phyloP scores from a whole-genome alignment of 2,797 vertebrate genomes.

The Loris lydekkerianus region DNA sequence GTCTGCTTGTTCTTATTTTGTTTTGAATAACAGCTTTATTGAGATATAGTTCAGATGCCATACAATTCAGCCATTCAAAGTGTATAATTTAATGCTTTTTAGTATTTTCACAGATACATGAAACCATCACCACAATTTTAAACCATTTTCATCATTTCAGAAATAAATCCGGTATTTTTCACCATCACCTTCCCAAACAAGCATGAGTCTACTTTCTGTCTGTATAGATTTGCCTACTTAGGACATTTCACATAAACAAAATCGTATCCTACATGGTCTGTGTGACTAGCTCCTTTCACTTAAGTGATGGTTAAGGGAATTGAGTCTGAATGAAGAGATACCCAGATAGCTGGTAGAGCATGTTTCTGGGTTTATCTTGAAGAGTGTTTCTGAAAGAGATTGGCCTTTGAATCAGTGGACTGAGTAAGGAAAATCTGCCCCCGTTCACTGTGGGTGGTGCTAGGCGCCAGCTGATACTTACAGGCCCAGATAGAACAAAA shows the following conservation, averaged over 20 bases:
- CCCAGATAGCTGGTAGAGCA: not conserved
- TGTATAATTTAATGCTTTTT: not conserved
- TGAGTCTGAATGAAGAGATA: not conserved
- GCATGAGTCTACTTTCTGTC: not conserved
- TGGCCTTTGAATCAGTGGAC: too few species aligned
- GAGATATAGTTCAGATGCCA: not conserved
- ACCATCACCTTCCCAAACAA: not conserved
- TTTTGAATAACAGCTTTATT: not conserved
- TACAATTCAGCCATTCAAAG: not conserved
- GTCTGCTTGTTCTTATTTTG: not conserved
- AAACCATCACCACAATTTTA: not conserved
- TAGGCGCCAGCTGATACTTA: not conserved
- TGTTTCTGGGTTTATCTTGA: not conserved
- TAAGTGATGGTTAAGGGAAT: not conserved
- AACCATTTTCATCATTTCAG: not conserved
- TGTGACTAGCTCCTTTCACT: not conserved
- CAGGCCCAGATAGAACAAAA: too few species aligned
- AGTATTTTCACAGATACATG: not conserved
- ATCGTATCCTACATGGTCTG: not conserved
- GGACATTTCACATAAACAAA: not conserved
- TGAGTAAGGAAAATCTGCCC: too few species aligned
- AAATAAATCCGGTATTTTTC: not conserved
- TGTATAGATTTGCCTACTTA: not conserved
- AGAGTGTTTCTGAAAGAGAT: not conserved
- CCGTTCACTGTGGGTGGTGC: too few species aligned